These are phyloP conservation scores for Drosophila pectinifera DNA, from an alignment of 1,140 invertebrate genomes.

Conservation along the genomic window DNA sequence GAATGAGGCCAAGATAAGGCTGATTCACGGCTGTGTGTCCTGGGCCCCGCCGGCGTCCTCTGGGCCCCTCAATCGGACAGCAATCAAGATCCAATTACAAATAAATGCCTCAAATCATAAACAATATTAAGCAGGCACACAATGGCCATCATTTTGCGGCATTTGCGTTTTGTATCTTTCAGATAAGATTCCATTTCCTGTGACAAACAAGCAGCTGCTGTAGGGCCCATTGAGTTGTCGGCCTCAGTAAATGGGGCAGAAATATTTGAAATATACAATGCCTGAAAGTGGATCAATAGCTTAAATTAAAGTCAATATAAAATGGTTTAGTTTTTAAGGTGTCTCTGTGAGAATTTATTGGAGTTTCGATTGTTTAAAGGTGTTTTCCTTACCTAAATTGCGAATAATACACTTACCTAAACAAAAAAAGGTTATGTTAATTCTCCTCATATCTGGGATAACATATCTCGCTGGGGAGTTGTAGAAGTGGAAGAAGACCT, in stretches of 20 bases:
- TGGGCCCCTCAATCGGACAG: constrained; percentile 9
- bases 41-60: background rate
- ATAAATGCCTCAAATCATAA: constrained; percentile 42
- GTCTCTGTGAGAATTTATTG: background rate
- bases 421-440: background rate
- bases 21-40: constrained; percentile 4
- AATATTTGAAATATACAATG: too few relatives aligned
- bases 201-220: constrained; percentile 14
- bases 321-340: background rate
- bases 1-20: constrained; percentile 49
- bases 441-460: background rate
- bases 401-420: background rate
- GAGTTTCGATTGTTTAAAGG: too few relatives aligned
- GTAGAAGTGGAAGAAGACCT: background rate
- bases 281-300: background rate
- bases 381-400: too few relatives aligned
- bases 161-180: constrained; percentile 22
- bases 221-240: background rate
- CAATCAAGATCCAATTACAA: constrained; percentile 58
- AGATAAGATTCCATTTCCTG: constrained; percentile 57
- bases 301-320: background rate
- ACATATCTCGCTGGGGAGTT: too few relatives aligned
- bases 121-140: constrained; percentile 43
- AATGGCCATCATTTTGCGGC: constrained; percentile 47
- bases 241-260: background rate